Evolutionary conservation across 1,140 invertebrate genomes (phyloP).

Genomic region (Drosophila trapezifrons): DNA sequence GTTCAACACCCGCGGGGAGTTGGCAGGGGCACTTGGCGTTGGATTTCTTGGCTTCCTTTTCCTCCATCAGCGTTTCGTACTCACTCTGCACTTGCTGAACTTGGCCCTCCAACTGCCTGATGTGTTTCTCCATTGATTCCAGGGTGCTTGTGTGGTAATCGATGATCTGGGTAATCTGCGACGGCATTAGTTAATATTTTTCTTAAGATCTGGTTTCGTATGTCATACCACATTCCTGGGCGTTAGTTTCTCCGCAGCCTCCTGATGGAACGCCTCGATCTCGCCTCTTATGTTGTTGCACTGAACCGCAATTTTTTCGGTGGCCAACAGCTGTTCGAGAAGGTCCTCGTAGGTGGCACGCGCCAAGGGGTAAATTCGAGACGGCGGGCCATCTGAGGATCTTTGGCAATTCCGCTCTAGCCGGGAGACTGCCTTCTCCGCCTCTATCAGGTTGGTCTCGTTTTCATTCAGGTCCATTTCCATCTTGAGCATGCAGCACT

Average conservation of each 20-base stretch:
- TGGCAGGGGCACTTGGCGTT: constrained; percentile 5
- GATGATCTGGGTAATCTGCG: constrained; percentile 40
- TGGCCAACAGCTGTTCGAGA: constrained; percentile 39
- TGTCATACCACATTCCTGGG: constrained; percentile 30
- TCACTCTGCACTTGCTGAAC: not conserved
- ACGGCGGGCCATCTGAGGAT: too few species aligned
- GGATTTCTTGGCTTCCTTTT: constrained; percentile 1
- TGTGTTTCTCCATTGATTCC: constrained; percentile 33
- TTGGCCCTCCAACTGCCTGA: constrained; percentile 14
- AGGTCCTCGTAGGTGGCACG: constrained; percentile 24
- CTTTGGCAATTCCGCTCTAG: constrained; percentile 7
- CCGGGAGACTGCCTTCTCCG: constrained; percentile 12
- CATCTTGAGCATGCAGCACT: constrained; percentile 10
- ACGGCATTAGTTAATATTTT: not conserved
- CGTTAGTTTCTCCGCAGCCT: not conserved
- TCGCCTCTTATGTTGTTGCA: constrained; percentile 38
- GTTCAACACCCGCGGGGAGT: not conserved
- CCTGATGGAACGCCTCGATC: constrained; percentile 26
- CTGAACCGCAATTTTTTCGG: constrained; percentile 28
- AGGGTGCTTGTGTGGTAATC: constrained; percentile 35
- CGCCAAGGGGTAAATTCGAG: constrained; percentile 2
- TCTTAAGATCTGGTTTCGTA: too few species aligned
- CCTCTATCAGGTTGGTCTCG: constrained; percentile 26
- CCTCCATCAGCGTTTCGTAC: constrained; percentile 12
- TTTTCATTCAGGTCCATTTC: constrained; percentile 54